Evolutionary conservation across 1,140 invertebrate species (phyloP), one percentile per base, ranked within the genome.

Genomic region (Hetaerina americana): DNA sequence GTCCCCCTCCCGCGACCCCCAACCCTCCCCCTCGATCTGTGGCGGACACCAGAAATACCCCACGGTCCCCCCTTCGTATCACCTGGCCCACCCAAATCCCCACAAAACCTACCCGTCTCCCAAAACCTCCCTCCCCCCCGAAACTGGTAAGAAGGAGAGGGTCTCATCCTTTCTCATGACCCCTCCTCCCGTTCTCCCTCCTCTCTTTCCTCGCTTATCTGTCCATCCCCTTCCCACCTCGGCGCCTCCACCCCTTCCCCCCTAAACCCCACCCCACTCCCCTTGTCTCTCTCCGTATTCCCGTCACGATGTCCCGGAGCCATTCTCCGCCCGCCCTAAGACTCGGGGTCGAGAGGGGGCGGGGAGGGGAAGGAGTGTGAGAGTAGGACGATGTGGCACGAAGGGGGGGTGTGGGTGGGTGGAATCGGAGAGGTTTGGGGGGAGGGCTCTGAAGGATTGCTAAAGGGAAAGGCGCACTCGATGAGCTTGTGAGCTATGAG

Each of bases 361-460:
- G 66, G 66, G 66, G 66, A 68, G 66, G 27, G n/a, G n/a, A n/a
- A 49, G 40, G n/a, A 26, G 26, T 67, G 66, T n/a, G 66, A 10
- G 40, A 49, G 40, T 10, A 10, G 40, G 66, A 26, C n/a, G 66
- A 5, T 67, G 66, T 26, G 22, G n/a, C 26, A 27, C 22, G 27
- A 27, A 24, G 27, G 26, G 6, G 68, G 68, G 26, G 10, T 26
- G n/a, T 22, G 66, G 6, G 66, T 67, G 5, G 6, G 66, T 67
- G 5, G 27, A 27, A 24, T 18, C 6, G 6, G 68, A 26, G 26
- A 5, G 24, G n/a, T 22, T 6, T 8, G 66, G 6, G 5, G 25
- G 66, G 66, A 26, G 66, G 66, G 1, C 24, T n/a, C n/a, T n/a
- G n/a, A n/a, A n/a, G n/a, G n/a, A n/a, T 57, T 57, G 40, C 22